Conservation (phyloP, 2,888 invertebrate species). For the Machimus atricapillus region DNA sequence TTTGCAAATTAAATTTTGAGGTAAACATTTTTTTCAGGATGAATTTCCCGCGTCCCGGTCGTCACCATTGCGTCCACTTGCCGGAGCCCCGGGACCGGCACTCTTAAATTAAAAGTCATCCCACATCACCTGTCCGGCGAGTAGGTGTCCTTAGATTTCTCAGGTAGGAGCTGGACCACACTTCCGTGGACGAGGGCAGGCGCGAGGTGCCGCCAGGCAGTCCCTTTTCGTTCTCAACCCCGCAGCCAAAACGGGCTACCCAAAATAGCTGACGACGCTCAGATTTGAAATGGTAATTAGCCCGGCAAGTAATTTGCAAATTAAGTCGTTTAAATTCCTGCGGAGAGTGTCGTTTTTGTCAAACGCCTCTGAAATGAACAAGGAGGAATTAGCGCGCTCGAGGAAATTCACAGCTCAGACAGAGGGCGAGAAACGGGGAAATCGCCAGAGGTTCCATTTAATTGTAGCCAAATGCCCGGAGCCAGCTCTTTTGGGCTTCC, state of each 20-base stretch:
- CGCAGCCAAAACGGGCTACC: not conserved
- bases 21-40: not conserved
- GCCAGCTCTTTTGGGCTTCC: not conserved
- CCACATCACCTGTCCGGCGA: not conserved
- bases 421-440: not conserved
- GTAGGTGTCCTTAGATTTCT: slow-evolving; percentile 20
- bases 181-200: not conserved
- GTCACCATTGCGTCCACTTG: not conserved
- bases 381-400: not conserved
- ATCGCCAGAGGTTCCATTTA: not conserved
- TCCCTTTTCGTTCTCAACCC: not conserved
- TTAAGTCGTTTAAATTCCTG: slow-evolving; percentile 34
- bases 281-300: slow-evolving; percentile 38
- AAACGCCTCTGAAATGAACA: not conserved
- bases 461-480: not conserved
- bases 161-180: not conserved
- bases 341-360: not conserved
- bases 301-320: slow-evolving; percentile 24
- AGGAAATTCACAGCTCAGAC: not conserved
- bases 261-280: not conserved
- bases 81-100: not conserved
- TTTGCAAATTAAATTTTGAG: not conserved
- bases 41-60: not conserved
- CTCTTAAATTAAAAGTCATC: slow-evolving; percentile 28
- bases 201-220: too few relatives aligned